These are phyloP conservation scores for Papilio polytes DNA, from an alignment of 1,140 invertebrate genomes.

Conservation along the genomic window DNA sequence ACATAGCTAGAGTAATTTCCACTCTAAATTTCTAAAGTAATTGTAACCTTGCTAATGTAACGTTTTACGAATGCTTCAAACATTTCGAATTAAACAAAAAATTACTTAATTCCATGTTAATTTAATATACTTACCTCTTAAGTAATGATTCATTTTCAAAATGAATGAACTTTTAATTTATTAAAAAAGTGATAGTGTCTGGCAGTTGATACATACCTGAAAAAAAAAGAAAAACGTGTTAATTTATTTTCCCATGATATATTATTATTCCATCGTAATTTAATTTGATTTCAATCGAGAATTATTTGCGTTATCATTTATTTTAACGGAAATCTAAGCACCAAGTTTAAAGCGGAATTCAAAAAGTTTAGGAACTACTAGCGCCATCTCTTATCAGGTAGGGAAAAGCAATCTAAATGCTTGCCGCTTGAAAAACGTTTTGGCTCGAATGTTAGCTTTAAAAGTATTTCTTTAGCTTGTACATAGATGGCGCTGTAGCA, in stretches of 20 bases:
- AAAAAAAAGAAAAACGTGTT: not conserved
- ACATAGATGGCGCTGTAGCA: not conserved
- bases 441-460: not conserved
- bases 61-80: not conserved
- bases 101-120: not conserved
- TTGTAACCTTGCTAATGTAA: not conserved
- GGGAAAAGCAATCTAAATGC: not conserved
- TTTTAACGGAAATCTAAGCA: too few species aligned
- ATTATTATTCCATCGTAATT: too few species aligned
- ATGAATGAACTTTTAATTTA: not conserved
- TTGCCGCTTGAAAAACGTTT: not conserved
- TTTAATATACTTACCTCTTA: not conserved
- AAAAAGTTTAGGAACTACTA: not conserved
- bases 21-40: not conserved
- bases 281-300: too few species aligned
- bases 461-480: not conserved
- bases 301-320: too few species aligned
- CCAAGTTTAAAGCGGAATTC: too few species aligned
- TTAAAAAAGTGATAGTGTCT: too few species aligned
- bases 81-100: not conserved
- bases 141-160: too few species aligned
- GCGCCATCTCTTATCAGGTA: not conserved
- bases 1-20: not conserved
- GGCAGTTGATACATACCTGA: conserved; percentile 5
- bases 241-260: not conserved